Base-by-base conservation (phyloP, 2,113 vertebrate species). In the Chionodraco myersi region DNA sequence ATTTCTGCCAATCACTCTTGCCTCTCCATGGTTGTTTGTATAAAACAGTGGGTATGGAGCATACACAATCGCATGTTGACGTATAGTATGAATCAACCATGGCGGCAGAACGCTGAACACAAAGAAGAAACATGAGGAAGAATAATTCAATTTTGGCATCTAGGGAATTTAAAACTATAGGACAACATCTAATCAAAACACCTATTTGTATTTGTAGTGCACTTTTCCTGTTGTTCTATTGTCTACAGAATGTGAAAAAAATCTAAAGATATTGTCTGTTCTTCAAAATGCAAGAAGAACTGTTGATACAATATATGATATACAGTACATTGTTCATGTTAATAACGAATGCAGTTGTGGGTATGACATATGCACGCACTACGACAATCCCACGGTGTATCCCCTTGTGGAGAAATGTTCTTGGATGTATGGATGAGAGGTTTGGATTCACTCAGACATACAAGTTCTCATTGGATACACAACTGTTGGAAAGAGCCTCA, bases 1-100 rank as follows among this genome's bases (percentile, higher is more conserved):
- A 58, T 85, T 60, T 64, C 78, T 86, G 85, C 68, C 82, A 83
- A 73, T 89, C 75, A 86, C 30, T 26, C 78, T 44, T 58, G 64
- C 75, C 23, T 74, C 62, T 48, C 52, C 23, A 14, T 48, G 7
- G 61, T 70, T 76, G 48, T 54, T 58, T 83, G 57, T 71, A 54
- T 61, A 63, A 44, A 53, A 18, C 36, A 1, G 21, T 26, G 16
- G 47, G 58, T 14, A 4, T 8, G 49, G 52, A 30, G 44, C 11
- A 73, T 52, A 12, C 44, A 45, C 48, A 53, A 34, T 75, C 11
- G 6, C 36, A 54, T 77, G 81, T 52, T 86, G 79, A 85, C 77
- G 68, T 41, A 41, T 6, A 41, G 36, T 41, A 45, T 47, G 62
- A 83, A 56, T 83, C 3, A 47, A 53, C 41, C 69, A 60, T 13